Base-by-base conservation (phyloP, 2,797 vertebrate genomes). In the Amblyopsis hoosieri region DNA sequence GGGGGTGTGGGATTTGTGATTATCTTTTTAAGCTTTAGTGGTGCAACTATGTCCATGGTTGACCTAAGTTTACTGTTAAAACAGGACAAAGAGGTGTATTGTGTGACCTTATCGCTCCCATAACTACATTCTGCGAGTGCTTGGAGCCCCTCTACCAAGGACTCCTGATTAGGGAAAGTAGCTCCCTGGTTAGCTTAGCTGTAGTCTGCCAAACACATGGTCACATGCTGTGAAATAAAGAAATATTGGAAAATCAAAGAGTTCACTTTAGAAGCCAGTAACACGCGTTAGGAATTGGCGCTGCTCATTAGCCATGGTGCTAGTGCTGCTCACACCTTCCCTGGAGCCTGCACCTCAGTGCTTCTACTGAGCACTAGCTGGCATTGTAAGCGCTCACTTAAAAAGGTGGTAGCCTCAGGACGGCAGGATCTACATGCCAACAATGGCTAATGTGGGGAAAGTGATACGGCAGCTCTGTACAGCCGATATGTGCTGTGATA, bases 211-310 rank as follows among this genome's bases (percentile, higher is more conserved):
- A 65, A 66, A 37, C 5, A 23, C 65, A 76, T 61, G 66, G 62
- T 52, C 33, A 31, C 60, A 55, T 67, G 56, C 46, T 64, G 73
- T 76, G 67, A 81, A 77, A 85, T 68, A 79, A 81, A 78, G 77
- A 85, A 89, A 83, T 67, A 72, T 76, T 88, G 86, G 79, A 85
- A 86, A 90, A 89, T 89, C 84, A 90, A 89, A 90, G 73, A 77
- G 76, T 74, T 86, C 59, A 69, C 53, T 15, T 33, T 51, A 8
- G 23, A 58, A 80, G 81, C 64, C 59, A n/a, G 55, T 63, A 78
- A 70, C 63, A 60, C 29, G 80, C 66, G 75, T 3, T 23, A 58
- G 74, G 66, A 73, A 56, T 71, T 59, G 69, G 76, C 58, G 12
- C 57, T 60, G 62, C 85, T 85, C 64, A 81, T 88, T 89, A 88